Base-by-base conservation (phyloP, 2,888 invertebrate genomes). In the Boloria selene region DNA sequence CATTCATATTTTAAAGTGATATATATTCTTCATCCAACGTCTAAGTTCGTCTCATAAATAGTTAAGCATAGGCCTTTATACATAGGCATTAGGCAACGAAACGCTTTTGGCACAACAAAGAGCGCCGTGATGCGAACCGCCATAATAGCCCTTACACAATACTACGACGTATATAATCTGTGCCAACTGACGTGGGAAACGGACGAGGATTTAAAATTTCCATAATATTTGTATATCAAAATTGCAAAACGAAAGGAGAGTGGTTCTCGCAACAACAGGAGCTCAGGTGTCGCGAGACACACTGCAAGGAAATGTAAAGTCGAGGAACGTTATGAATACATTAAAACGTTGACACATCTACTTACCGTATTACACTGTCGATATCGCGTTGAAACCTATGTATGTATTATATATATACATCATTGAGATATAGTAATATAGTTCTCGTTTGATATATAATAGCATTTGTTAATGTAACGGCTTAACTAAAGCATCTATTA, bases 141-240 rank as follows among this genome's bases (percentile, higher is more conserved):
- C 75, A 78, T 82, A 82, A 82, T 82, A 72, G 79, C 74, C 53
- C 74, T 78, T 78, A 76, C 77, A 80, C 74, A 79, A 83, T 77
- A 79, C 81, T 77, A 78, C 79, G 76, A 77, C 78, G 84, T 83
- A 86, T 84, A 80, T 83, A 85, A 79, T 79, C 81, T 83, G 83
- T 79, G 73, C 79, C 83, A 85, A 84, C 77, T 69, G 72, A 84
- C 87, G 87, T 89, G 88, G 87, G 88, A 90, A 87, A 81, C 78
- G 71, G 73, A 73, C 71, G 70, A 74, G 74, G 82, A 82, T 87
- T 86, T 84, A 73, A 87, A 84, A 87, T 88, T 80, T 87, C 83
- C 84, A 73, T 86, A 86, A 86, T 87, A 88, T 88, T 86, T 86
- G 85, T 87, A 86, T 84, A 84, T 79, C 77, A 74, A 76, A 76